Percentiles rank a stretch among this genome's conserved stretches.
Conservation (phyloP, 30 jellyfish, hydroid and myxozoan species). For the Cassiopea xamachana region DNA sequence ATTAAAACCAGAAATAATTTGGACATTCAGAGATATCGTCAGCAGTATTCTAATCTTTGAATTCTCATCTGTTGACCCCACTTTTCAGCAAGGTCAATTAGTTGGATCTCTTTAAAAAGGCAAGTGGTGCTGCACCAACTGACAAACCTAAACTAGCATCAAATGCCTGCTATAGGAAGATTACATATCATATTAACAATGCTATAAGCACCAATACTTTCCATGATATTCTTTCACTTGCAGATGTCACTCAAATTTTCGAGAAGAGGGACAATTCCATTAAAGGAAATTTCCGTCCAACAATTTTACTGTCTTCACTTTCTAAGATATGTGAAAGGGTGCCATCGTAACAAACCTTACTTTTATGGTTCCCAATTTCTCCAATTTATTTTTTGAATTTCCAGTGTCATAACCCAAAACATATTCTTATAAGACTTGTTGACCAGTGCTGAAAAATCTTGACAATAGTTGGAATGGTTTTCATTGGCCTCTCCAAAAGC, state of each 20-base stretch:
- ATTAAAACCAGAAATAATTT: constrained; percentile 12
- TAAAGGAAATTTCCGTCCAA: constrained; percentile 11
- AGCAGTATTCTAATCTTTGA: constrained; percentile 3
- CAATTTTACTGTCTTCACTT: background rate
- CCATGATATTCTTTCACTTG: background rate
- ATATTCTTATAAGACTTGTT: background rate
- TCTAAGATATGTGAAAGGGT: constrained; percentile 14
- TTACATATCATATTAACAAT: constrained; percentile 7
- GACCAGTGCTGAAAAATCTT: background rate
- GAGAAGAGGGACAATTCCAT: constrained; percentile 13
- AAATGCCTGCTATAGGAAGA: constrained; percentile 17
- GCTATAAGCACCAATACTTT: constrained; percentile 6
- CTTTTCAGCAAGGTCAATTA: constrained; percentile 15
- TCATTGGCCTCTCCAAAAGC: background rate
- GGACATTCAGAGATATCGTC: constrained; percentile 30
- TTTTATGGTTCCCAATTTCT: constrained; percentile 15
- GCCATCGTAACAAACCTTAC: constrained; percentile 4
- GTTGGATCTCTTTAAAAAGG: background rate
- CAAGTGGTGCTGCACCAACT: constrained; percentile 17
- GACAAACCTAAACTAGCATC: constrained; percentile 29
- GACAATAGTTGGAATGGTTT: background rate
- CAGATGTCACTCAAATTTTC: constrained; percentile 21
- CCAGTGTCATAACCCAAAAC: background rate
- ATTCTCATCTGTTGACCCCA: constrained; percentile 10
- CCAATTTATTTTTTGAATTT: background rate